A percentile compares a stretch with the other conserved stretches of the same genome.
Evolutionary conservation across 2,113 vertebrate species (phyloP).

Genomic region (Otus sunia): DNA sequence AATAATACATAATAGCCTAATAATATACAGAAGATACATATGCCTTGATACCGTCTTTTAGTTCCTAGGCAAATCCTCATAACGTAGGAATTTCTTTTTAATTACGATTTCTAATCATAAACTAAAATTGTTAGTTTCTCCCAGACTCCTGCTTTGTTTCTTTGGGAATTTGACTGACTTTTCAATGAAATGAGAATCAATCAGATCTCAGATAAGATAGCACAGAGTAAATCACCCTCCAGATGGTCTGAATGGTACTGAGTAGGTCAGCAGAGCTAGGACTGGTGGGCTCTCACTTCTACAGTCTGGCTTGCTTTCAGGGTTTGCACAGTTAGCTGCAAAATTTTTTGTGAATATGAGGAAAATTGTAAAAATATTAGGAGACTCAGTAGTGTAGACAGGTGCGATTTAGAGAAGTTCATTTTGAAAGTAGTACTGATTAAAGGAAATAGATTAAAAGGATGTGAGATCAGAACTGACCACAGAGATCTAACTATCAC

Average conservation of each 20-base stretch:
- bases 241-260: background rate
- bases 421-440: background rate
- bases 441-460: background rate
- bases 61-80: slow-evolving; percentile 5
- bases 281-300: background rate
- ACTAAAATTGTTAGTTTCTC: background rate
- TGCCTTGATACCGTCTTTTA: slow-evolving; percentile 15
- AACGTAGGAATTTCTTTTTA: background rate
- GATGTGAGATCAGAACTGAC: background rate
- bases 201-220: background rate
- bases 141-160: background rate
- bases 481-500: background rate
- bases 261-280: background rate
- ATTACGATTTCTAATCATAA: background rate
- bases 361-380: background rate
- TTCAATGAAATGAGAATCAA: background rate
- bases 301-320: background rate
- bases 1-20: background rate
- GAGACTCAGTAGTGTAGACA: background rate
- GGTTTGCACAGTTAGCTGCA: background rate
- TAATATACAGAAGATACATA: background rate
- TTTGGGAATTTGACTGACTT: background rate
- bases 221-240: background rate
- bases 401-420: background rate
- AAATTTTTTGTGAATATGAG: background rate